phyloP scores from a whole-genome alignment of 2,888 invertebrate species.

The Spicauda simplicius region DNA sequence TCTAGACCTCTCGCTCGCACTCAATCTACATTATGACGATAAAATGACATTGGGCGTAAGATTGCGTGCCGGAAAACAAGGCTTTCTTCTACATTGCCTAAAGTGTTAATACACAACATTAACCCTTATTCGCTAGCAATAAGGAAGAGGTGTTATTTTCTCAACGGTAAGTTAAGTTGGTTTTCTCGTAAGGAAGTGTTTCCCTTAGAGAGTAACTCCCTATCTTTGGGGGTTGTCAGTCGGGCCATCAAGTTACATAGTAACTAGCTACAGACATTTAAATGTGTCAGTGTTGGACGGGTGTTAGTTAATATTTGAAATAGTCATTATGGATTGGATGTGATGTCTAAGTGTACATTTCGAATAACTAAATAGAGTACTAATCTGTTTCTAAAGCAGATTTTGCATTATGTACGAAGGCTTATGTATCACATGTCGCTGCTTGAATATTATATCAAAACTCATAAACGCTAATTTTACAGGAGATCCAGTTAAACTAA shows the following conservation, averaged over 20 bases:
- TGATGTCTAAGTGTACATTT: too few relatives aligned
- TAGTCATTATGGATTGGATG: too few relatives aligned
- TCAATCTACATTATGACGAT: constrained; percentile 77
- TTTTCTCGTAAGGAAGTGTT: constrained; percentile 63
- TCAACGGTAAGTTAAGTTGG: constrained; percentile 43
- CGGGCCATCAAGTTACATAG: constrained; percentile 46
- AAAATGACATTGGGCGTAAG: constrained; percentile 79
- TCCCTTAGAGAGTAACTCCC: constrained; percentile 62
- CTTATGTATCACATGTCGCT: too few relatives aligned
- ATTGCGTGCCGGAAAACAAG: constrained; percentile 60
- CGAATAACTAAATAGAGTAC: too few relatives aligned
- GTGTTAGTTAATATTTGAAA: neutral
- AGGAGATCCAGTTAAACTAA: too few relatives aligned
- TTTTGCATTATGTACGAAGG: too few relatives aligned
- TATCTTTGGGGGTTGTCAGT: constrained; percentile 61
- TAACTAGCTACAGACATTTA: constrained; percentile 36
- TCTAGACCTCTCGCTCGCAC: constrained; percentile 44
- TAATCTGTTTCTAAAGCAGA: too few relatives aligned
- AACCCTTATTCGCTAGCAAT: constrained; percentile 39
- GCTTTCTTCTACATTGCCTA: constrained; percentile 35
- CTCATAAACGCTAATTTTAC: too few relatives aligned
- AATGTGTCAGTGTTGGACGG: constrained; percentile 20
- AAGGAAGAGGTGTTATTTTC: constrained; percentile 34
- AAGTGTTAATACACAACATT: constrained; percentile 40
- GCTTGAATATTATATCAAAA: too few relatives aligned